A percentile compares a stretch with the other conserved stretches of the same genome.
phyloP scores from a whole-genome alignment of 2,797 vertebrate species.

The Synaphobranchus kaupii region DNA sequence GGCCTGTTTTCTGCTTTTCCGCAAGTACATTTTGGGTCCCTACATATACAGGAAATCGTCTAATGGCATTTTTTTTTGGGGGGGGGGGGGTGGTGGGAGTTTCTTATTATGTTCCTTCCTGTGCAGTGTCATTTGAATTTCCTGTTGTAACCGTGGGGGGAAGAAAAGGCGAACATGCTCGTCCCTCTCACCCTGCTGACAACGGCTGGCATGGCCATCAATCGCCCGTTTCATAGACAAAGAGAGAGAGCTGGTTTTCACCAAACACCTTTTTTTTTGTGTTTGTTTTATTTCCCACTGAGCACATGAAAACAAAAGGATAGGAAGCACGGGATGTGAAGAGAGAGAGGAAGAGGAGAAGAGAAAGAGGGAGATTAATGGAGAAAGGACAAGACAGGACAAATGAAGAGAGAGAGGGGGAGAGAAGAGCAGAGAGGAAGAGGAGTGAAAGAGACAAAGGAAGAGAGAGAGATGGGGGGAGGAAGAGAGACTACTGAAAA shows the following conservation, averaged over 20 bases:
- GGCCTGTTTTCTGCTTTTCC: conserved; percentile 53
- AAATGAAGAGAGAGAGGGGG: not conserved
- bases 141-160: conserved; percentile 74
- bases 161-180: not conserved
- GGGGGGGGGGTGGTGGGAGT: conserved; percentile 68
- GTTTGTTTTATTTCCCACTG: not conserved
- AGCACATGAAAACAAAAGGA: not conserved
- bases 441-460: too few relatives aligned
- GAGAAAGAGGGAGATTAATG: not conserved
- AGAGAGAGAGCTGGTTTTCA: conserved; percentile 7
- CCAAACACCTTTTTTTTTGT: not conserved
- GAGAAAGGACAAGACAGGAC: not conserved
- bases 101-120: conserved; percentile 85
- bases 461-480: too few relatives aligned
- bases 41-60: conserved; percentile 84
- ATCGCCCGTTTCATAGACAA: not conserved
- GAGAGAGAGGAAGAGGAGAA: not conserved
- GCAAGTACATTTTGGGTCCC: conserved; percentile 66
- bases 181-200: conserved; percentile 16
- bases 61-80: conserved; percentile 76
- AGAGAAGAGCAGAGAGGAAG: not conserved
- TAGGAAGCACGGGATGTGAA: not conserved
- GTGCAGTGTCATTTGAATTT: conserved; percentile 85
- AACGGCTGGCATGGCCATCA: not conserved
- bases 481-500: too few relatives aligned